These are phyloP conservation scores for Rhinoptilus africanus DNA, from an alignment of 2,113 vertebrate species.

Conservation along the genomic window DNA sequence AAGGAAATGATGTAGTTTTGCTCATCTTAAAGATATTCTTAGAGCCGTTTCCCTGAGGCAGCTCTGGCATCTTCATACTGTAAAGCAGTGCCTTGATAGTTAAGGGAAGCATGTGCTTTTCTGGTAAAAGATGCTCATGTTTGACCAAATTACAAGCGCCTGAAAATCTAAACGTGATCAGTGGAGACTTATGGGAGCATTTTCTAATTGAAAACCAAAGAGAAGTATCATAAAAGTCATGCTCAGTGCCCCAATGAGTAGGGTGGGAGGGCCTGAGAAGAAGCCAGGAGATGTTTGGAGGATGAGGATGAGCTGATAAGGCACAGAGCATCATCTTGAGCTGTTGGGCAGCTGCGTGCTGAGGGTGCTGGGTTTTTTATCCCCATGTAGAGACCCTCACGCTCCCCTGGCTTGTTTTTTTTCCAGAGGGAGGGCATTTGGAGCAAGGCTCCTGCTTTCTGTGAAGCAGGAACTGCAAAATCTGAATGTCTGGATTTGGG, in stretches of 20 bases:
- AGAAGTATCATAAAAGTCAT: neutral
- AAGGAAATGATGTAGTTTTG: neutral
- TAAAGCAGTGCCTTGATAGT: neutral
- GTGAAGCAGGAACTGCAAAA: neutral
- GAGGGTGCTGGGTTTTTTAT: neutral
- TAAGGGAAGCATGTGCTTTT: neutral
- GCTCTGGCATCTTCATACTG: neutral
- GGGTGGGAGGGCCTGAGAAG: neutral
- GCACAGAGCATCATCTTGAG: too few relatives aligned
- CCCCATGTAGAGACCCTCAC: accelerated
- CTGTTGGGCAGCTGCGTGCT: too few relatives aligned
- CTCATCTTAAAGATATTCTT: neutral
- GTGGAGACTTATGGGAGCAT: neutral
- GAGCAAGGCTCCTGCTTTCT: neutral
- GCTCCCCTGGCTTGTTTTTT: accelerated
- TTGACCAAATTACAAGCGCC: neutral
- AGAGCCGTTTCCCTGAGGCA: neutral
- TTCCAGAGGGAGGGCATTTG: neutral
- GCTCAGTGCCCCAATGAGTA: neutral
- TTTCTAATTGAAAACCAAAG: neutral
- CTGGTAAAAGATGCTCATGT: neutral
- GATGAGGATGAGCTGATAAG: neutral
- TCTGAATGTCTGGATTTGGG: neutral
- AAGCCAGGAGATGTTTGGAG: neutral
- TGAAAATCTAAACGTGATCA: neutral